These are phyloP conservation scores for Ricordea florida DNA, from an alignment of 92 coral and sea anemone species.

Conservation along the genomic window DNA sequence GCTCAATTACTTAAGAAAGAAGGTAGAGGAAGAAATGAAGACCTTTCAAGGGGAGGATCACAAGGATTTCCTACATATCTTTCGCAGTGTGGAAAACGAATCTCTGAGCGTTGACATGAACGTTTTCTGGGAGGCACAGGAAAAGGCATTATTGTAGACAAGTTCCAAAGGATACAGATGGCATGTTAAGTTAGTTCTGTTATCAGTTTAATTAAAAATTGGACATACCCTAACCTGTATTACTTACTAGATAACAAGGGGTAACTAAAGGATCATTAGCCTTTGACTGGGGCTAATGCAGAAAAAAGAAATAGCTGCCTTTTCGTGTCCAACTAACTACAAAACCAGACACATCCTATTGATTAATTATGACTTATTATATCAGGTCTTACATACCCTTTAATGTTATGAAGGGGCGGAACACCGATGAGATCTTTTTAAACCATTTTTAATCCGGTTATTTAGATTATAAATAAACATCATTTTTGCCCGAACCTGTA, in stretches of 20 bases:
- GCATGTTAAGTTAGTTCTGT: constrained; percentile 5
- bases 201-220: no score
- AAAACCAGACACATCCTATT: no score
- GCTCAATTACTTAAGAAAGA: background rate
- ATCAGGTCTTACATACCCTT: no score
- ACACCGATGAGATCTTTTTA: constrained; percentile 25
- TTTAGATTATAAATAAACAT: constrained; percentile 46
- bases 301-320: constrained; percentile 4
- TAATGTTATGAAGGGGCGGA: no score
- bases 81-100: constrained; percentile 2
- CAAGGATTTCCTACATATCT: constrained; percentile 23
- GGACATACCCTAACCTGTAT: no score
- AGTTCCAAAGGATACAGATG: constrained; percentile 18
- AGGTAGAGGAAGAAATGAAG: constrained; percentile 19
- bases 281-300: background rate
- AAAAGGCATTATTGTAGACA: background rate
- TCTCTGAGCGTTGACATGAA: constrained; percentile 26
- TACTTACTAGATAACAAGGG: background rate
- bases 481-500: constrained; percentile 47
- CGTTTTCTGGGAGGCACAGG: constrained; percentile 38
- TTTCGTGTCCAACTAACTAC: constrained; percentile 23
- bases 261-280: background rate
- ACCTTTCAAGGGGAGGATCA: constrained; percentile 19
- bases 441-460: constrained; percentile 35
- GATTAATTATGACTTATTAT: no score